Evolutionary conservation across 2,888 invertebrate genomes (phyloP).

Genomic region (Chorisops tibialis): DNA sequence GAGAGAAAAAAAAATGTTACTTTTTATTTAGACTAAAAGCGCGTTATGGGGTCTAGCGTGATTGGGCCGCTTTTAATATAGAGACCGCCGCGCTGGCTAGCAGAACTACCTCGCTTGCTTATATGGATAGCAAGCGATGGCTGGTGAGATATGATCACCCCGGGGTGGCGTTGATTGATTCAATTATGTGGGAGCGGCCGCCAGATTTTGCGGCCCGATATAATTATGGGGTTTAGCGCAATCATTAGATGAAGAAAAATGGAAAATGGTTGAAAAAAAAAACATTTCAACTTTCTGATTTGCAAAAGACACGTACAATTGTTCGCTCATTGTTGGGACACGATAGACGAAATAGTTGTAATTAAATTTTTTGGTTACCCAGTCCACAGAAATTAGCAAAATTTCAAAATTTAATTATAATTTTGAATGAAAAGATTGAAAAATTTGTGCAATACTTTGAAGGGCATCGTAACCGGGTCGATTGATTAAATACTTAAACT

Average conservation of each 20-base stretch:
- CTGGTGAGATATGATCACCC: conserved; percentile 1
- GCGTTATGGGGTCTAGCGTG: conserved; percentile 20
- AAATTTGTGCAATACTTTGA: no score
- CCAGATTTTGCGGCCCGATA: conserved; percentile 23
- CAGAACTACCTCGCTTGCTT: not conserved
- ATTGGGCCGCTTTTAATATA: conserved; percentile 8
- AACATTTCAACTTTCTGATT: not conserved
- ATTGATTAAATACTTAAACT: no score
- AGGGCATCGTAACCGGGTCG: no score
- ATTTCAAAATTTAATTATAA: no score
- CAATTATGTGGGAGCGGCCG: conserved; percentile 26
- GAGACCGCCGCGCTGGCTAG: not conserved
- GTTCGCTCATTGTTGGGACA: no score
- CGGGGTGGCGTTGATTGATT: conserved; percentile 25
- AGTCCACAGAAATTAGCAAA: no score
- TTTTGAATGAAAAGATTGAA: no score
- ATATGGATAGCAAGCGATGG: not conserved
- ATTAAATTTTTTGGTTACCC: no score
- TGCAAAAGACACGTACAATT: no score
- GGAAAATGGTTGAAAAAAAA: not conserved
- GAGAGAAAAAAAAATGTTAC: conserved; percentile 3
- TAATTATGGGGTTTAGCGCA: conserved; percentile 23
- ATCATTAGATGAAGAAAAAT: conserved; percentile 18
- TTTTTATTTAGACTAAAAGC: conserved; percentile 22
- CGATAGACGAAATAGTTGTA: no score